phyloP scores from a whole-genome alignment of 1,140 invertebrate genomes.

The Cephus cinctus region DNA sequence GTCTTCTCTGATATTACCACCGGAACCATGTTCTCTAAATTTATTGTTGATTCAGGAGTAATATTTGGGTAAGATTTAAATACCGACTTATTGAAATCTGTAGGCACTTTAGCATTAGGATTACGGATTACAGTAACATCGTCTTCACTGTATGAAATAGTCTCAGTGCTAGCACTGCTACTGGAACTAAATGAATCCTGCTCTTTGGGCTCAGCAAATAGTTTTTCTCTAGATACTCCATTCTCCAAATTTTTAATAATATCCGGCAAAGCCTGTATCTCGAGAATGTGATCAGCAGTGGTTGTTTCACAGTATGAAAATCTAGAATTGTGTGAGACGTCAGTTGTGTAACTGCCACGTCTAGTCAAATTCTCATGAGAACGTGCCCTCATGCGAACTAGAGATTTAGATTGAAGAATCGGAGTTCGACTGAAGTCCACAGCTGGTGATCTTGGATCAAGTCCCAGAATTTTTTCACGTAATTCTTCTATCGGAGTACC shows the following conservation, averaged over 20 bases:
- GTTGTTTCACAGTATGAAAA: constrained; percentile 32
- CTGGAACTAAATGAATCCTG: background rate
- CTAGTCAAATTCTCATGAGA: constrained; percentile 15
- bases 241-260: constrained; percentile 6
- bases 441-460: constrained; percentile 47
- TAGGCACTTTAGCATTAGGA: background rate
- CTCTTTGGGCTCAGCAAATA: constrained; percentile 12
- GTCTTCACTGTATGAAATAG: constrained; percentile 7
- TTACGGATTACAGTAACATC: constrained; percentile 9
- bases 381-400: constrained; percentile 17
- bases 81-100: constrained; percentile 2
- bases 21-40: background rate
- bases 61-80: too few relatives aligned
- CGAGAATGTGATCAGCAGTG: constrained; percentile 21
- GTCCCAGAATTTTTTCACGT: constrained; percentile 13
- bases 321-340: constrained; percentile 11
- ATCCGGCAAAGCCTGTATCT: constrained; percentile 35
- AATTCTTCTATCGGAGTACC: constrained; percentile 20
- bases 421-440: constrained; percentile 44
- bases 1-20: background rate
- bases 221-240: background rate
- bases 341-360: constrained; percentile 15
- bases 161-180: constrained; percentile 1
- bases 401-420: constrained; percentile 36
- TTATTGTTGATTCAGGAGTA: background rate